Base-by-base conservation (phyloP, 1,140 invertebrate species). In the Drosophila tani region DNA sequence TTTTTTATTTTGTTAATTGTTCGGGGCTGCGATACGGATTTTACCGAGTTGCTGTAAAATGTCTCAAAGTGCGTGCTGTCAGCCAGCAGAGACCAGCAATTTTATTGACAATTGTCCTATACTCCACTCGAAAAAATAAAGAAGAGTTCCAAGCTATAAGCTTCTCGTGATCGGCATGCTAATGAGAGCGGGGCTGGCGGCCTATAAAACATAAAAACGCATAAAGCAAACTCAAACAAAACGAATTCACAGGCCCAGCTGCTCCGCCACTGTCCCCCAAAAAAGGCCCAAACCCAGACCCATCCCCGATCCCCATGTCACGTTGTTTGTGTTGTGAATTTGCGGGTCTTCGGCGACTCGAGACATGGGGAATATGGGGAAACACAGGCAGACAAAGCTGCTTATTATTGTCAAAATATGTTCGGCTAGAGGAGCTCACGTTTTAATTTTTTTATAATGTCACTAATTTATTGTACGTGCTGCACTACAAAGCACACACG, bases 371-470 rank as follows among this genome's bases (percentile, higher is more conserved):
- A 58, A 76, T 62, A 46, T 65, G 45, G 35, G 6, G 46, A 67
- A 12, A 50, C 29, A 64, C 41, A 63, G 49, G 49, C 27, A 29
- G 32, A 79, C 75, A 82, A 82, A 79, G 75, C 81, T 68, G 81
- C 77, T 84, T 84, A 84, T 90, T 83, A 82, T 82, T 84, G 68
- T 84, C 46, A 76, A 87, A 83, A 87, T 82, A 87, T 87, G 53
- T 75, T 77, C 66, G 50, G 71, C 64, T 83, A 67, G 75, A 70
- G 66, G 62, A 81, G 81, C 85, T 88, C 84, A 88, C 84, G 84
- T 88, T 88, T 88, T 88, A 90, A 88, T 90, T 88, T 87, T 90
- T 81, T 81, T 90, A 88, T 88, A 88, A 88, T 88, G 78, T 84
- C 85, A 84, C 84, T 88, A 88, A 88, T 88, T 88, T 88, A 88